phyloP scores from a whole-genome alignment of 1,140 invertebrate species.

The Leguminivora glycinivorella region DNA sequence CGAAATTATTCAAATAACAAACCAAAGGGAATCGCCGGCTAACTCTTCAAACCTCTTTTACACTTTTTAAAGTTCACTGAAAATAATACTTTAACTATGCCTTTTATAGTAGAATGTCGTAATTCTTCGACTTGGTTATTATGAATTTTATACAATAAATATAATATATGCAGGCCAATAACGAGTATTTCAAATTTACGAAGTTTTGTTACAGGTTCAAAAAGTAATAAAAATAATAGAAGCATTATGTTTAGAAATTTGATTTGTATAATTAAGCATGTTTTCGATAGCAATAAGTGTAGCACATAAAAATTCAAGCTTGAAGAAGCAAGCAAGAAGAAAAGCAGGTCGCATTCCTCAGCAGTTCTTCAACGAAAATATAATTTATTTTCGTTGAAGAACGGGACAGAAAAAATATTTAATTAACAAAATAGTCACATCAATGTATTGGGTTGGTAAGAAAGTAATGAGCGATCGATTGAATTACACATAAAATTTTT shows the following conservation, averaged over 20 bases:
- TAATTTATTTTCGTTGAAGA: no score
- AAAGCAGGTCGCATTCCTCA: no score
- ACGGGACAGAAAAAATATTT: no score
- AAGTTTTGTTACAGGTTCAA: not conserved
- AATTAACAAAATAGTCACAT: no score
- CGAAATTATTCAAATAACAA: conserved; percentile 55
- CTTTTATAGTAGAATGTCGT: not conserved
- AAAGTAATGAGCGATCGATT: no score
- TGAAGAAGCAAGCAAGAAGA: no score
- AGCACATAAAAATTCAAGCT: no score
- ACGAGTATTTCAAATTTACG: not conserved
- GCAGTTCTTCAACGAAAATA: no score
- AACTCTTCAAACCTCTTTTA: not conserved
- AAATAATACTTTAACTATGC: not conserved
- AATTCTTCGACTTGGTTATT: not conserved
- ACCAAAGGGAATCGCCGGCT: not conserved
- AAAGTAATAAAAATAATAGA: not conserved
- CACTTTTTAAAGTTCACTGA: not conserved
- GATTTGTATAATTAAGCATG: no score
- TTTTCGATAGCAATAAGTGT: no score
- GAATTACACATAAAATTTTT: no score
- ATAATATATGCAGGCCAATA: not conserved
- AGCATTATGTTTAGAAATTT: not conserved
- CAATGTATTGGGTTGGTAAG: no score
- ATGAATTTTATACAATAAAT: not conserved